These are phyloP conservation scores for Ceyx melanurus DNA, from an alignment of 2,113 vertebrate genomes.

Conservation along the genomic window DNA sequence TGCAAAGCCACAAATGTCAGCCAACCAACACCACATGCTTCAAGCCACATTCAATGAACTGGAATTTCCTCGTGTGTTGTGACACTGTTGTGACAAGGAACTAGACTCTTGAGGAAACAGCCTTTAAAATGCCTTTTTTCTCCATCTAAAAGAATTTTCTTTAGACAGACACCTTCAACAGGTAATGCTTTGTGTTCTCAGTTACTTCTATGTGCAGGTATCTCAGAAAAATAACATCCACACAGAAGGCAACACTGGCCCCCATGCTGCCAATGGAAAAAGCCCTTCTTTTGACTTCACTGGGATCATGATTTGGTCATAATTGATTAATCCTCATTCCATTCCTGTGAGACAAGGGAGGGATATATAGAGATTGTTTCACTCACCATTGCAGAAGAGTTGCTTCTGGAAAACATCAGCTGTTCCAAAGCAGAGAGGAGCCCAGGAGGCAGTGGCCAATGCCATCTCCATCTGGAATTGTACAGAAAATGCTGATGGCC, in stretches of 20 bases:
- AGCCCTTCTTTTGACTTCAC: background rate
- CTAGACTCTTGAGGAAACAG: background rate
- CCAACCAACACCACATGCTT: background rate
- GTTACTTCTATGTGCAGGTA: background rate
- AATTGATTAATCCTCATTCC: constrained; percentile 36
- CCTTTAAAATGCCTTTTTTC: background rate
- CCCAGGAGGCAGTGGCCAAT: background rate
- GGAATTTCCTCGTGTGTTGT: background rate
- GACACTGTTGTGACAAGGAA: background rate
- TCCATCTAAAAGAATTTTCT: background rate
- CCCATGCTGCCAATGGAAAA: background rate
- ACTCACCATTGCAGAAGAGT: background rate
- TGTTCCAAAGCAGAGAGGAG: constrained; percentile 11
- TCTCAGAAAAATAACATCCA: background rate
- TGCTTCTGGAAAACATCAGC: constrained; percentile 42
- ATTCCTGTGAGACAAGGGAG: constrained; percentile 16
- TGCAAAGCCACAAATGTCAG: constrained; percentile 13
- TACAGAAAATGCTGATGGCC: constrained; percentile 33
- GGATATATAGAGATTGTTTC: constrained; percentile 10
- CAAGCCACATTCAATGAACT: background rate
- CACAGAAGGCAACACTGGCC: background rate
- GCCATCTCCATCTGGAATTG: constrained; percentile 27
- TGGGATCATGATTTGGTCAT: background rate
- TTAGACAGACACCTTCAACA: background rate
- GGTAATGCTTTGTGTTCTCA: background rate